Evolutionary conservation across 1,140 invertebrate species (phyloP).

Genomic region (Colletes latitarsis): DNA sequence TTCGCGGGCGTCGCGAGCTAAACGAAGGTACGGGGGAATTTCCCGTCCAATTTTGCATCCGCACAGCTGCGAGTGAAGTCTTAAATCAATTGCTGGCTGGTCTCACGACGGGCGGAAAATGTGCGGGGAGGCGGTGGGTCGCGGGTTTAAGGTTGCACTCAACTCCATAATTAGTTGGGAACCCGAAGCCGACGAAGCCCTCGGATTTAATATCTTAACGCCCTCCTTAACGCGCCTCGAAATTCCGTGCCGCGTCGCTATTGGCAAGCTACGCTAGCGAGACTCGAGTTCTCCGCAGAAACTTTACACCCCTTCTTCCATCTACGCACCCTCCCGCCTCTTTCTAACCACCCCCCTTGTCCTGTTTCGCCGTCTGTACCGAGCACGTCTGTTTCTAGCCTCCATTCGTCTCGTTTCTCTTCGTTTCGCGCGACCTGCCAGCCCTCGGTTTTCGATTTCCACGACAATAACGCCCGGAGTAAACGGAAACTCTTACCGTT

Average conservation of each 20-base stretch:
- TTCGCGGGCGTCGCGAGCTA: constrained; percentile 9
- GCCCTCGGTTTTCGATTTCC: constrained; percentile 12
- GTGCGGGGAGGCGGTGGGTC: background rate
- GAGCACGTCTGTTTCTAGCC: constrained; percentile 4
- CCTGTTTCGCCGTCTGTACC: constrained; percentile 6
- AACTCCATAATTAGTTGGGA: constrained; percentile 74
- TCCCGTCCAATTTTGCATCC: constrained; percentile 69
- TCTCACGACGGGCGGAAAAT: constrained; percentile 26
- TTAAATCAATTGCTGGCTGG: constrained; percentile 72
- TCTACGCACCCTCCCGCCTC: background rate
- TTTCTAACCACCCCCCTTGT: background rate
- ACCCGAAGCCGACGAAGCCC: constrained; percentile 62
- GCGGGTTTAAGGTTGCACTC: constrained; percentile 69
- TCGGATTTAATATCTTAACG: constrained; percentile 75
- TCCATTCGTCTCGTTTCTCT: background rate
- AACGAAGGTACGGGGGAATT: constrained; percentile 62
- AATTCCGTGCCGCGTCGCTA: constrained; percentile 63
- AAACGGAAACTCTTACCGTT: too few species aligned
- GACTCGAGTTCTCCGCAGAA: constrained; percentile 48
- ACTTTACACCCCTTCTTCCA: constrained; percentile 20
- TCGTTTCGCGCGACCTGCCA: too few species aligned
- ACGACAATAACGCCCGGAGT: too few species aligned
- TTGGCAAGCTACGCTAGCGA: constrained; percentile 59
- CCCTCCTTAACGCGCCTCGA: constrained; percentile 68
- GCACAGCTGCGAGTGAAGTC: constrained; percentile 71